These are phyloP conservation scores for Lasius fuliginosus DNA, from an alignment of 2,888 invertebrate genomes.

Conservation along the genomic window DNA sequence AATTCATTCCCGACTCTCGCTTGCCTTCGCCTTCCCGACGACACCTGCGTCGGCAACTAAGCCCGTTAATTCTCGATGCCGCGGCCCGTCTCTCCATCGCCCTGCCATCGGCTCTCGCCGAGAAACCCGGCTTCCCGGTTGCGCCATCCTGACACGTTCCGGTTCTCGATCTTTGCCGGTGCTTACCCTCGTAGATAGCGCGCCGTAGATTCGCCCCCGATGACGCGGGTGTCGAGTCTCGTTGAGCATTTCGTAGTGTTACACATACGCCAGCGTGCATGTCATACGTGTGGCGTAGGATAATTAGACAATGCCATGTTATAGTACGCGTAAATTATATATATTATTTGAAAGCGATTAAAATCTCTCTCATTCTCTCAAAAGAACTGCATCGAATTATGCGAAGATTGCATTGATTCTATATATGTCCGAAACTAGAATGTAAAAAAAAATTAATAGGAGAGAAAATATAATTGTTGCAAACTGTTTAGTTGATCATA, in stretches of 20 bases:
- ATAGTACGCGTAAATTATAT: not conserved
- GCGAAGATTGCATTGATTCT: not conserved
- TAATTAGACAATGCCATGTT: slow-evolving; percentile 23
- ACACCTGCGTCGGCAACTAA: slow-evolving; percentile 86
- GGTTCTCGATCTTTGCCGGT: slow-evolving; percentile 54
- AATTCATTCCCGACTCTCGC: slow-evolving; percentile 82
- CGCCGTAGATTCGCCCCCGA: slow-evolving; percentile 26
- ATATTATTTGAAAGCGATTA: slow-evolving; percentile 7
- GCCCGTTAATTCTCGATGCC: slow-evolving; percentile 86
- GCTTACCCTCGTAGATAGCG: slow-evolving; percentile 44
- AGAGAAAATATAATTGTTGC: too few relatives aligned
- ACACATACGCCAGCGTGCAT: not conserved
- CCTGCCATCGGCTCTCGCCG: slow-evolving; percentile 67
- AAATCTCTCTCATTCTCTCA: not conserved
- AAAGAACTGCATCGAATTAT: too few relatives aligned
- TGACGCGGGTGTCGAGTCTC: slow-evolving; percentile 43
- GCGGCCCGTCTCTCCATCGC: slow-evolving; percentile 71
- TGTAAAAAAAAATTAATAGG: not conserved
- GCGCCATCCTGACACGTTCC: slow-evolving; percentile 52
- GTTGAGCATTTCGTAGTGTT: slow-evolving; percentile 27
- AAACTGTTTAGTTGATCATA: too few relatives aligned
- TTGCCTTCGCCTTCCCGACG: slow-evolving; percentile 81
- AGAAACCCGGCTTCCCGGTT: slow-evolving; percentile 58
- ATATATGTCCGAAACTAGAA: not conserved
- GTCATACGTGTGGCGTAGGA: slow-evolving; percentile 18